phyloP scores from a whole-genome alignment of 2,113 vertebrate species.

The Misgurnus anguillicaudatus region DNA sequence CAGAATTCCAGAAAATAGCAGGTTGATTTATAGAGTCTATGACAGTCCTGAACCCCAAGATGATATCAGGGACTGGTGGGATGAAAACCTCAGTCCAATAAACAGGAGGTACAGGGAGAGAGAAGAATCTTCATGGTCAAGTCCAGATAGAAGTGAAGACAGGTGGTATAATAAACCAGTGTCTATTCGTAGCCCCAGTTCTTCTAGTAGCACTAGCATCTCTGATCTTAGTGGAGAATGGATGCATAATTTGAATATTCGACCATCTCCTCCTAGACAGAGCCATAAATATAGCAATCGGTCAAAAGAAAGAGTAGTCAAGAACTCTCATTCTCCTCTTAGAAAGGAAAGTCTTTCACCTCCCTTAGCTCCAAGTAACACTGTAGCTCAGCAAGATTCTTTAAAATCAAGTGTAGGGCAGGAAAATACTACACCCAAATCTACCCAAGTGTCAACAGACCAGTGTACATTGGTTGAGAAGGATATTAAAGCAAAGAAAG shows the following conservation, averaged over 20 bases:
- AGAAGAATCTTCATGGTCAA: constrained; percentile 52
- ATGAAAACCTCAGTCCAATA: constrained; percentile 26
- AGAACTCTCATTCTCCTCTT: constrained; percentile 19
- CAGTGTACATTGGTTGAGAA: constrained; percentile 31
- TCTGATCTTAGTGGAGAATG: constrained; percentile 74
- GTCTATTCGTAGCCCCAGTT: constrained; percentile 64
- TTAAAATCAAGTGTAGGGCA: constrained; percentile 6
- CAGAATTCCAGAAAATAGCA: constrained; percentile 26
- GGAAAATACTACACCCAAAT: constrained; percentile 21
- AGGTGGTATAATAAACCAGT: constrained; percentile 57
- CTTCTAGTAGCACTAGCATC: constrained; percentile 68
- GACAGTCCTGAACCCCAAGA: constrained; percentile 40
- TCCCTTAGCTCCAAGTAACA: constrained; percentile 14
- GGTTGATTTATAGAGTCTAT: constrained; percentile 50
- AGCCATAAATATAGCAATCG: constrained; percentile 23
- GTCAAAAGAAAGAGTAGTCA: constrained; percentile 16
- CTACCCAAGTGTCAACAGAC: constrained; percentile 31
- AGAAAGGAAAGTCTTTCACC: constrained; percentile 51
- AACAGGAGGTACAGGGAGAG: constrained; percentile 40
- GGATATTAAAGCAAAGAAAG: constrained; percentile 53
- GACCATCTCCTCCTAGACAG: constrained; percentile 20
- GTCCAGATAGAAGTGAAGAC: constrained; percentile 40
- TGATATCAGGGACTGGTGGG: constrained; percentile 40
- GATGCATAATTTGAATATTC: constrained; percentile 50
- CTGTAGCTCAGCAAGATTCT: background rate